These are phyloP conservation scores for Rostratula benghalensis DNA, from an alignment of 2,113 vertebrate genomes.

Conservation along the genomic window DNA sequence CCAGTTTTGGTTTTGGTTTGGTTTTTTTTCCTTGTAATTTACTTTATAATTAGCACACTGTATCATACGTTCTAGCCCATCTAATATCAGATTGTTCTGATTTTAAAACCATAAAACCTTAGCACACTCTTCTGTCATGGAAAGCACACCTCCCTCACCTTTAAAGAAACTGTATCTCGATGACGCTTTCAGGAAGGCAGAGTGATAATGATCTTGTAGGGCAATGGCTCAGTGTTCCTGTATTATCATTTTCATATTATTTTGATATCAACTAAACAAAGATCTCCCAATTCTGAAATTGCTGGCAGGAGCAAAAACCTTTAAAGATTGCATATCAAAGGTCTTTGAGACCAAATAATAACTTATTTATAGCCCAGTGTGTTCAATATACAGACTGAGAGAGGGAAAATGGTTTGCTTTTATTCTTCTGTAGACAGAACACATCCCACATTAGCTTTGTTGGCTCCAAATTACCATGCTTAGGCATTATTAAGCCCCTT, in stretches of 20 bases:
- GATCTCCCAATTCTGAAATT: not conserved
- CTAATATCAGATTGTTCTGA: not conserved
- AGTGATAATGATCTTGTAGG: not conserved
- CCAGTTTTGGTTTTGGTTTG: not conserved
- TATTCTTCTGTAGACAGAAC: not conserved
- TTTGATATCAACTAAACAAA: not conserved
- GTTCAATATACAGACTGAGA: not conserved
- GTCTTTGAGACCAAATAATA: not conserved
- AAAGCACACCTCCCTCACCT: not conserved
- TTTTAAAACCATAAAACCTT: not conserved
- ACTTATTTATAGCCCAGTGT: not conserved
- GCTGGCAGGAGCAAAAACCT: not conserved
- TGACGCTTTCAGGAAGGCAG: not conserved
- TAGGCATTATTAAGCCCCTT: not conserved
- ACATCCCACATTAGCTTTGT: not conserved
- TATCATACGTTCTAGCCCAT: not conserved
- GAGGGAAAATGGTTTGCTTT: not conserved
- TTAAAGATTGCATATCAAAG: not conserved
- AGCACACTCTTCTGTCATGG: not conserved
- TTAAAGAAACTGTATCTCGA: not conserved
- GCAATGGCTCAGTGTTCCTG: not conserved
- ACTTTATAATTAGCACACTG: not conserved
- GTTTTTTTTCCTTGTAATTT: not conserved
- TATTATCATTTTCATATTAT: not conserved
- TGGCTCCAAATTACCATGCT: not conserved